These are phyloP conservation scores for Artibeus jamaicensis DNA, from an alignment of 2,797 vertebrate genomes.

Conservation along the genomic window DNA sequence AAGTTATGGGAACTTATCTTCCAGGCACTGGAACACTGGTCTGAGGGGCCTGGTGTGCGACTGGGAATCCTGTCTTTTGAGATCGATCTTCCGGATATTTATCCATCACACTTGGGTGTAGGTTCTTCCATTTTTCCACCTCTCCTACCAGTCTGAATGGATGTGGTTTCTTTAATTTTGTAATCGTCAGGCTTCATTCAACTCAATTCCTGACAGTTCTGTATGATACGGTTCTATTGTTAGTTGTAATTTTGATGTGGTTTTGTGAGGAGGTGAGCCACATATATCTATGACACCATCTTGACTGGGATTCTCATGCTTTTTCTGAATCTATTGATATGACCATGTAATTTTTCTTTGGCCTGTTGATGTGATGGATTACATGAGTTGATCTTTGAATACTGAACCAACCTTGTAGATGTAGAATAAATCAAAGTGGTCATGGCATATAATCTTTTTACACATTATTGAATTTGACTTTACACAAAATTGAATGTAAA, in stretches of 20 bases:
- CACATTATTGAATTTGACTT: background rate
- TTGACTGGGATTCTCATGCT: background rate
- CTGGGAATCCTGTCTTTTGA: background rate
- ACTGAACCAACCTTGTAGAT: background rate
- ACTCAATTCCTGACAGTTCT: background rate
- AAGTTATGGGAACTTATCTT: background rate
- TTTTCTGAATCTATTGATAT: background rate
- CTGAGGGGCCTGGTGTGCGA: background rate
- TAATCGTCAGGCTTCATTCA: background rate
- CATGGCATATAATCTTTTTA: background rate
- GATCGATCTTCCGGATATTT: background rate
- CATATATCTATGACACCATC: no score
- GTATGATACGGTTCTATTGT: background rate
- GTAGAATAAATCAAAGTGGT: background rate
- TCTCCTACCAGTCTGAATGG: background rate
- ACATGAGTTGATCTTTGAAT: background rate
- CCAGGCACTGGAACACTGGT: background rate
- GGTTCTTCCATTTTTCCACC: background rate
- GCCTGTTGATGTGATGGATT: background rate
- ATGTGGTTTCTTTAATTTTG: background rate
- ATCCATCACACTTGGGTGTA: background rate
- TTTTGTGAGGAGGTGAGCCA: no score
- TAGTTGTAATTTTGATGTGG: no score
- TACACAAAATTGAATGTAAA: background rate
- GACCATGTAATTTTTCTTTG: background rate